Base-by-base conservation (phyloP, 2,797 vertebrate species). In the Mus spretus region DNA sequence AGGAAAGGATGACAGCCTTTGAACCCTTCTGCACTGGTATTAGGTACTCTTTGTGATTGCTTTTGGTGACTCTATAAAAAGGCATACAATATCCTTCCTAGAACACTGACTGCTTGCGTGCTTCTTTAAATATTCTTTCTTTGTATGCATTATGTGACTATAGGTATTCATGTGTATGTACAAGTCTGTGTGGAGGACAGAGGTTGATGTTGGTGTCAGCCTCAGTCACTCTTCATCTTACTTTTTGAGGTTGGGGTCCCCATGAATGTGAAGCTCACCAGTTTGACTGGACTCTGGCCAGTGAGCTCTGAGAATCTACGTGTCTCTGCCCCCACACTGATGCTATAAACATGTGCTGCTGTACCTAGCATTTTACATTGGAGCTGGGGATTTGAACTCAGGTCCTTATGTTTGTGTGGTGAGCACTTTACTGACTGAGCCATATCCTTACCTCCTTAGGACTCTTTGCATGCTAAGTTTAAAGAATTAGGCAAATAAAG, bases 41-140 rank as follows among this genome's bases (percentile, higher is more conserved):
- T 47, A 65, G 37, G 40, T 89, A 53, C 47, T 59, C 20, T 72
- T 92, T 80, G 67, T 26, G 94, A 13, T 83, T 95, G 57, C 87
- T 91, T 75, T 37, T 7, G 95, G 20, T 67, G 8, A 80, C 82
- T 20, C 82, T 26, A 57, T 26, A 34, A 53, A 57, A 63, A 78
- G 19, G 37, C 7, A 37, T 6, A 44, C 15, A 85, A 0, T 92
- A 65, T 77, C 65, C 59, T 50, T 96, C 90, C 19, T 91, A 72
- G 59, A 78, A 92, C 95, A 92, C 59, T 34, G 70, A 2, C n/a
- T 77, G 57, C 11, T 53, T 94, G 31, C 3, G 3, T 80, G 34
- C 26, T 88, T 15, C 80, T 34, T 87, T 96, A 91, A 79, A 10
- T 26, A 26, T 77, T 77, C 74, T 77, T 37, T 74, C 12, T 70